Percentiles rank a stretch among this genome's conserved stretches.
phyloP scores from a whole-genome alignment of 35 echinoderm and acorn worm genomes.

The Apostichopus japonicus region DNA sequence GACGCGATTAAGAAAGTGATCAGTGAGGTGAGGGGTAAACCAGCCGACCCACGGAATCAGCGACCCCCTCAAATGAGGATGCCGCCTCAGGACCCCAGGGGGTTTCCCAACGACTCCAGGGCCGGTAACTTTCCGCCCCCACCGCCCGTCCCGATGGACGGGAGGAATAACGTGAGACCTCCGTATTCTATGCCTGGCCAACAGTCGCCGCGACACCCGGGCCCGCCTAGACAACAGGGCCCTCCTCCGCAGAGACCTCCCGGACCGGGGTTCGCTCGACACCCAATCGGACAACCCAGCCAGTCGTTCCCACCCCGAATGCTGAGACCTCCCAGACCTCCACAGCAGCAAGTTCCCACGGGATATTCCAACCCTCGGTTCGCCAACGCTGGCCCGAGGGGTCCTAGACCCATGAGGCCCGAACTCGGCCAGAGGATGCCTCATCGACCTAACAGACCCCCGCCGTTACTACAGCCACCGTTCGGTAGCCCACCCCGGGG shows the following conservation, averaged over 20 bases:
- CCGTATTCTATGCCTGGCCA: constrained; percentile 19
- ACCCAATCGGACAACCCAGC: constrained; percentile 36
- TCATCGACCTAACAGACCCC: constrained; percentile 1
- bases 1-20: constrained; percentile 50
- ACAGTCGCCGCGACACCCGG: constrained; percentile 2
- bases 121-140: not conserved
- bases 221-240: constrained; percentile 7
- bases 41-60: constrained; percentile 48
- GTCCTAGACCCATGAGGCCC: not conserved
- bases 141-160: not conserved
- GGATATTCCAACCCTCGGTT: constrained; percentile 42
- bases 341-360: constrained; percentile 25
- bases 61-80: constrained; percentile 74
- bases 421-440: constrained; percentile 43
- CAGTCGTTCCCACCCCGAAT: constrained; percentile 44
- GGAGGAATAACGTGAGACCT: constrained; percentile 14
- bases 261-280: constrained; percentile 53
- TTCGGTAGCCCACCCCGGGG: constrained; percentile 36
- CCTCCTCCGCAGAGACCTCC: constrained; percentile 3
- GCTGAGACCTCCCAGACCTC: not conserved
- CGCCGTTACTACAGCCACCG: constrained; percentile 42
- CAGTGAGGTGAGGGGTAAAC: constrained; percentile 16
- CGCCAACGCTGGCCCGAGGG: not conserved
- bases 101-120: constrained; percentile 3
- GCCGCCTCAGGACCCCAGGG: constrained; percentile 45